Evolutionary conservation across 2,888 invertebrate species (phyloP), one percentile per base, ranked within the genome.

Genomic region (Steinernema hermaphroditum): DNA sequence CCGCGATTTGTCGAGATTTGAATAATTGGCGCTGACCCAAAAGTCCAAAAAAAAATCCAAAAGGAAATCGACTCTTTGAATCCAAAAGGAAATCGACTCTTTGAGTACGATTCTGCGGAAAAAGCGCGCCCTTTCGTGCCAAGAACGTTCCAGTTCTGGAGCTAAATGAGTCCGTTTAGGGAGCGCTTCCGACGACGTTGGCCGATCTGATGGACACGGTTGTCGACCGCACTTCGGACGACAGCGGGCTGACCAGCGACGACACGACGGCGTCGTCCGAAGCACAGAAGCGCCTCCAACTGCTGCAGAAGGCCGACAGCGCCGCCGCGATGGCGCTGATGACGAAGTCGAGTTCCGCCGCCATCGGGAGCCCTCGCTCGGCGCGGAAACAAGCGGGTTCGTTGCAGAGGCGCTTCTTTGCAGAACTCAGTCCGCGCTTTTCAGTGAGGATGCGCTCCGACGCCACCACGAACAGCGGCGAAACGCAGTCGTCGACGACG

Each of bases 181-280:
- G 83, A 29, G 78, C 82, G 29, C 76, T 83, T 14, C 82, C 82
- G 34, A 77, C 81, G 50, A 69, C 62, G 62, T 62, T 62, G 32
- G 62, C 62, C 34, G 62, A 62, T 32, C 62, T 73, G 62, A 71
- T 79, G 69, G 80, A 80, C 19, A 77, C 79, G n/a, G n/a, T n/a
- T n/a, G n/a, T n/a, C n/a, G 79, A 80, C 54, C 80, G 83, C 57
- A 83, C 83, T 2, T 83, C 83, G 16, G 83, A 83, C 72, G 83
- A 83, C 74, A 80, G 80, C 70, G 83, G 83, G 2, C 76, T 83
- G 34, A 83, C 83, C 37, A 79, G 79, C 22, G 83, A 83, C 69
- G 83, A 83, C 46, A 78, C 77, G n/a, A 70, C 71, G 6, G 78
- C 54, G 27, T 22, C 46, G n/a, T 19, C 68, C 73, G 27, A 49